These are phyloP conservation scores for Sesamia nonagrioides DNA, from an alignment of 1,140 invertebrate species.

Conservation along the genomic window DNA sequence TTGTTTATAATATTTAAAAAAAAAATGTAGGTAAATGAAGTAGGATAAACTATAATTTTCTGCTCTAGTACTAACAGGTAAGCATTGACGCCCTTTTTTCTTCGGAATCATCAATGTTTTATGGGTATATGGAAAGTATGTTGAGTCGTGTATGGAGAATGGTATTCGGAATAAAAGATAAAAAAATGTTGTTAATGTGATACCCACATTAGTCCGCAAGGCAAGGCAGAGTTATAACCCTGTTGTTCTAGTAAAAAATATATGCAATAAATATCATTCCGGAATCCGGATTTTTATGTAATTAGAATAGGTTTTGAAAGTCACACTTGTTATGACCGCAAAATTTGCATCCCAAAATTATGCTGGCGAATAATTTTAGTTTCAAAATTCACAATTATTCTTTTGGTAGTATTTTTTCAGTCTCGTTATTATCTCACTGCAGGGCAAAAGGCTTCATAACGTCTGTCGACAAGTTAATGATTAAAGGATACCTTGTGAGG, in stretches of 20 bases:
- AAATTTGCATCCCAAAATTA: neutral
- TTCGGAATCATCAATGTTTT: conserved; percentile 14
- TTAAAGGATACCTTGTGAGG: neutral
- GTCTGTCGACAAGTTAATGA: neutral
- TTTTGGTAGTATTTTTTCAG: neutral
- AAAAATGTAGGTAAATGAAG: too few species aligned
- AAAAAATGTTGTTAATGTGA: too few species aligned
- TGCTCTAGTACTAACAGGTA: neutral
- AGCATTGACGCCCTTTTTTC: conserved; percentile 17
- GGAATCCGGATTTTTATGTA: neutral
- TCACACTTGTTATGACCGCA: neutral
- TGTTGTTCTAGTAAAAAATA: neutral
- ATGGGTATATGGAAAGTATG: neutral
- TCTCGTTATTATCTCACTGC: neutral
- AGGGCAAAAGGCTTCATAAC: neutral
- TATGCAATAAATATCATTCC: too few species aligned
- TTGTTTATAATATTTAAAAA: too few species aligned
- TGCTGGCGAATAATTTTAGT: neutral
- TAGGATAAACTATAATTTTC: neutral
- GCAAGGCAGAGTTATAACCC: too few species aligned
- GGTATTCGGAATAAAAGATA: neutral
- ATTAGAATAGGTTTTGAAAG: neutral
- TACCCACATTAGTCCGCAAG: too few species aligned
- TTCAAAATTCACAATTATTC: neutral
- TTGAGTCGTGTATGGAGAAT: neutral